Evolutionary conservation across 2,797 vertebrate genomes (phyloP), one percentile per base, ranked within the genome.

Genomic region (Botia kubotai): DNA sequence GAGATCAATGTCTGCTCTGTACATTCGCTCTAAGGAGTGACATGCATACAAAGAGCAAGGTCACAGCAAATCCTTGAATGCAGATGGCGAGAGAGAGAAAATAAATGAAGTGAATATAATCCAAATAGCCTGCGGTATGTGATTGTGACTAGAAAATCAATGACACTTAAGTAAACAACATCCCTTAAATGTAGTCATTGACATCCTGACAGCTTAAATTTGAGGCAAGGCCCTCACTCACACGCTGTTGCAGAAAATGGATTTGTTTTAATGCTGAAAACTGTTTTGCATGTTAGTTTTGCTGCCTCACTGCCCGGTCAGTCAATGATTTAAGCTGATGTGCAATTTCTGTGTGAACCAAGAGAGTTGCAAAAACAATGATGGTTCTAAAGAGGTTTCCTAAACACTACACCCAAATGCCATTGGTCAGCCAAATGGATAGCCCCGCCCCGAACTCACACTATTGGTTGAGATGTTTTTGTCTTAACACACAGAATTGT

Each of bases 131-230:
- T 72, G 77, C 23, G 13, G 57, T 70, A 82, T 87, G 79, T 73
- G 83, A 88, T 85, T 87, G 76, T 84, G 79, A 86, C 75, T 55
- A 67, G 60, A 88, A 89, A 91, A 89, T 90, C 88, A 88, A 90
- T 90, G 83, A 57, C 62, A 63, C 85, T 88, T 87, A 89, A 87
- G 84, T 84, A 87, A 88, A 88, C 85, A 86, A 87, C 87, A 84
- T 87, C 80, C 84, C 87, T 84, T 88, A 85, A 87, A 87, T 84
- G 87, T 80, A 80, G 72, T 60, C 80, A 87, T 87, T 77, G 87
- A 88, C 87, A 85, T 89, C 87, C 85, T 86, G 86, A 88, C 86
- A 85, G 77, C 72, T 66, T 70, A 80, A 13, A 65, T 80, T 72
- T 72, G 70, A 72, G 70, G n/a, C 58, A 26, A 43, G 17, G 69